Evolutionary conservation across 1,140 invertebrate species (phyloP), one percentile per base, ranked within the genome.

Genomic region (Rhizoglyphus robini): DNA sequence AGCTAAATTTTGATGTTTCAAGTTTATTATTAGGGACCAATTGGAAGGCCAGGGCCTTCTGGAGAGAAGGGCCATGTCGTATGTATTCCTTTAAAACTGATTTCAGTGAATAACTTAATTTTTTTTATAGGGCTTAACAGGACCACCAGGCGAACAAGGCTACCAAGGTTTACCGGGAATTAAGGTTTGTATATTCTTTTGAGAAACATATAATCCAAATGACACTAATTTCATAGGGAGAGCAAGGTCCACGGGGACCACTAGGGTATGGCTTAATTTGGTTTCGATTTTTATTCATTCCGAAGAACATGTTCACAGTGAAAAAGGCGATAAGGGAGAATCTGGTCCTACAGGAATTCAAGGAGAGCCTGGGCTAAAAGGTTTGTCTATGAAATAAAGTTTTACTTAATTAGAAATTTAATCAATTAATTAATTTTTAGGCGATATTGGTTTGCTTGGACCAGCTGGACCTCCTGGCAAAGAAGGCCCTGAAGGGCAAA

Each of bases 241-340:
- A 41, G 18, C 36, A 41, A 41, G 36, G 36, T 11, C 8, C 18
- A 41, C 36, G 36, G 18, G 36, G 36, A 18, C 36, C 36, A 41
- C 8, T 41, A 11, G 36, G 36, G 36, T 18, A 41, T 11, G 36
- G 8, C 23, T 54, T 54, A 15, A 46, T 32, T 27, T 27, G 8
- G 23, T 54, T 54, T 54, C 15, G 15, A 15, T 46, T 46, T 46
- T 46, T 46, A 54, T 11, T 8, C 23, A 8, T 54, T 54, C 8
- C 51, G 8, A 54, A 54, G 8, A 54, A 54, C 20, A 27, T 54
- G 23, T 54, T 54, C 23, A 27, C 23, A 54, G 51, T 11, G 51
- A 54, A 54, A 54, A 54, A 54, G 51, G 51, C 8, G 20, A 54
- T 54, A 54, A 54, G 23, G 51, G 51, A 5, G 51, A 54, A 8